A percentile compares a stretch with the other conserved stretches of the same genome.
Evolutionary conservation across 2,888 invertebrate genomes (phyloP).

Genomic region (Pristionchus japonicus): DNA sequence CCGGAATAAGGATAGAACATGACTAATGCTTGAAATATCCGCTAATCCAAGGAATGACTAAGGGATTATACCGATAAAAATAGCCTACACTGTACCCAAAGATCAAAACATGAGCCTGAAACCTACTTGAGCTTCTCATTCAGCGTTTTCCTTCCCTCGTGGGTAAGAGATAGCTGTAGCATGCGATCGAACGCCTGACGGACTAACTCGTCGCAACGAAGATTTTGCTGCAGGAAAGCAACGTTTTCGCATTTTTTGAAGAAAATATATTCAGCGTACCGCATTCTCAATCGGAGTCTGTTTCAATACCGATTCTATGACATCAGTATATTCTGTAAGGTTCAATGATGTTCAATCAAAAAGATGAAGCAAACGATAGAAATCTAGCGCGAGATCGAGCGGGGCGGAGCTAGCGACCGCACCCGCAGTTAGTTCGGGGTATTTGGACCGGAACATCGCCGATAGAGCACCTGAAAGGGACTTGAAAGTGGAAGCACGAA

Average conservation of each 20-base stretch:
- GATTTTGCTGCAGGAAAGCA: background rate
- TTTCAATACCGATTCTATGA: background rate
- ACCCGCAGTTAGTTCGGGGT: conserved; percentile 63
- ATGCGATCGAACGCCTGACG: conserved; percentile 45
- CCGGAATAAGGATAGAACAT: too few relatives aligned
- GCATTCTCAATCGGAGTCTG: conserved; percentile 20
- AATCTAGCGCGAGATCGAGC: conserved; percentile 61
- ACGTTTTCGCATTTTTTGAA: background rate
- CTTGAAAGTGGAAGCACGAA: too few relatives aligned
- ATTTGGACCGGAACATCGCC: conserved; percentile 66
- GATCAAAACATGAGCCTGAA: too few relatives aligned
- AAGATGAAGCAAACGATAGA: conserved; percentile 51
- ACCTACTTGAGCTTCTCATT: conserved; percentile 48
- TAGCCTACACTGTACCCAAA: too few relatives aligned
- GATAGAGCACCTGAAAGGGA: conserved; percentile 58
- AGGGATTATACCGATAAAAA: too few relatives aligned
- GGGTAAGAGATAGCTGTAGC: conserved; percentile 55
- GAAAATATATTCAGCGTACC: too few relatives aligned
- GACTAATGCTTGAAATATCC: too few relatives aligned
- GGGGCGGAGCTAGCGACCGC: conserved; percentile 63
- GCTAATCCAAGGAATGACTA: too few relatives aligned
- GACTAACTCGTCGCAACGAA: conserved; percentile 35
- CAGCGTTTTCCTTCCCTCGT: conserved; percentile 55
- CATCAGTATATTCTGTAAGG: background rate
- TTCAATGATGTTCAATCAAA: background rate